Evolutionary conservation across 2,113 vertebrate species (phyloP), one percentile per base, ranked within the genome.

Genomic region (Psettodes erumei): DNA sequence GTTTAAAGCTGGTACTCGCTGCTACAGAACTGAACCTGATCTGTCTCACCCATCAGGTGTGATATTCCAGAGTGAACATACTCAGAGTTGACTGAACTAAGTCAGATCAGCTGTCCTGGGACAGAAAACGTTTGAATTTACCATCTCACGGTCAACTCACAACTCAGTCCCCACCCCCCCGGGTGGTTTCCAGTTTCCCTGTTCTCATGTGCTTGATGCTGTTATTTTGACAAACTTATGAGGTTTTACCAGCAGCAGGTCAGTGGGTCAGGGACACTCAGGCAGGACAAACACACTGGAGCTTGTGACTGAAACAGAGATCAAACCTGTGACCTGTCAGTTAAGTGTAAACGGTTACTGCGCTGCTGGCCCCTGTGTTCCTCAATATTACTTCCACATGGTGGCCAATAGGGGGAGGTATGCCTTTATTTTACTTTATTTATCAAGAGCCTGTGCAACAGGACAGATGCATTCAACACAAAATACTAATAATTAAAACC

Each of bases 351-450:
- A 18, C 5, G 23, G 23, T n/a, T 43, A 8, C 3, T 23, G 8
- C 3, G 19, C 11, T 1, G 8, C 4, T 32, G 56, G 12, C n/a
- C 2, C 10, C 8, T 7, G 51, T 11, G 9, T 21, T 21, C 5
- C 28, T n/a, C 19, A 21, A n/a, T 19, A 58, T 11, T 35, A 73
- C 10, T 78, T 70, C 12, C 53, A 56, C 25, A n/a, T 2, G 4
- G 2, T 5, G 51, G 7, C 85, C 81, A 76, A 51, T 16, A 87
- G 78, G 64, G 70, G 4, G 78, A 62, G 48, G 42, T 13, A 6
- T 51, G 47, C 6, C 50, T 71, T 77, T 28, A 64, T 23, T 25
- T 37, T 42, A 28, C 19, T n/a, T n/a, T n/a, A n/a, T 42, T 28
- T 6, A 13, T 5, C 28, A 25, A 5, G 0, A 66, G 37, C 18